These are phyloP conservation scores for Stomatorhinus walkeri DNA, from an alignment of 2,797 vertebrate genomes.

Conservation along the genomic window DNA sequence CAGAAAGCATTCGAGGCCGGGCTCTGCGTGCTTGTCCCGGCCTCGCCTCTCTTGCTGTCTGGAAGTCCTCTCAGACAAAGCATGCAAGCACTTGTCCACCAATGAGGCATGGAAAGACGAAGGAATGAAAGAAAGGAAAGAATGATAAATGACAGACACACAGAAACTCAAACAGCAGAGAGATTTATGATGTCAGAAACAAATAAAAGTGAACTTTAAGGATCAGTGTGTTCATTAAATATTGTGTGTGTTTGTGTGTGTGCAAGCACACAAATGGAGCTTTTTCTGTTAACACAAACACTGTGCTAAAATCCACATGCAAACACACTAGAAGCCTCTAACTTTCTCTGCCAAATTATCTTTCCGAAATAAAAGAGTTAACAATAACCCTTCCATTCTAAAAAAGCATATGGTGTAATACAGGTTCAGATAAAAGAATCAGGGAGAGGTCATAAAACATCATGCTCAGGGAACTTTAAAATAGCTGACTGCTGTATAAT, in stretches of 20 bases:
- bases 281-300: background rate
- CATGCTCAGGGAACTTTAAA: background rate
- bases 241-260: background rate
- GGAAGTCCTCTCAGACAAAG: conserved; percentile 48
- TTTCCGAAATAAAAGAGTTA: background rate
- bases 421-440: background rate
- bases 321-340: background rate
- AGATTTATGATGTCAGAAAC: conserved; percentile 10
- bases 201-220: background rate
- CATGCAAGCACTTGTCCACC: conserved; percentile 45
- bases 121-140: conserved; percentile 15
- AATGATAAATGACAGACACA: background rate
- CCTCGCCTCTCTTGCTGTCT: conserved; percentile 49
- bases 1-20: background rate
- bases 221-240: background rate
- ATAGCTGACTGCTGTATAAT: background rate
- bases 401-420: background rate
- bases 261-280: background rate
- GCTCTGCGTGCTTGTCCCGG: background rate
- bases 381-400: background rate
- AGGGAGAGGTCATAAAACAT: background rate
- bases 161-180: background rate
- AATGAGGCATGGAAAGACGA: conserved; percentile 24
- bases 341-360: background rate
- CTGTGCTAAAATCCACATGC: background rate